Conservation (phyloP, 2,888 invertebrate species). For the Malthinus flaveolus region DNA sequence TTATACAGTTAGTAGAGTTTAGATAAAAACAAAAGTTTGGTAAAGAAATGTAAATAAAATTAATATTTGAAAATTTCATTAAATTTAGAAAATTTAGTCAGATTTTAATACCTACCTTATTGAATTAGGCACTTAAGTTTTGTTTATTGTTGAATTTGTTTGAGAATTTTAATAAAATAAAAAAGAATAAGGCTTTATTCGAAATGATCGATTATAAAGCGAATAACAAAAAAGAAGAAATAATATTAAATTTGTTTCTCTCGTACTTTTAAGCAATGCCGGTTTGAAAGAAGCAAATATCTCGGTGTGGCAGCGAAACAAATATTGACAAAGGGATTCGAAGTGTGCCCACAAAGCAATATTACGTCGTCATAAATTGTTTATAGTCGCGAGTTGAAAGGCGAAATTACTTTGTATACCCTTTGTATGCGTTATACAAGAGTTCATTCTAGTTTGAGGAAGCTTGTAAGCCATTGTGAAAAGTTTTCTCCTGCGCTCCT, state of each 20-base stretch:
- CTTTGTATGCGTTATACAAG: constrained; percentile 31
- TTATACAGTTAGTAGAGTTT: no score
- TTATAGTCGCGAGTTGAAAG: constrained; percentile 44
- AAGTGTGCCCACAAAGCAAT: constrained; percentile 44
- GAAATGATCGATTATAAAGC: not conserved
- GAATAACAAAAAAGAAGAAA: constrained; percentile 9
- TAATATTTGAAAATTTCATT: no score
- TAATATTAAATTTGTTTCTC: constrained; percentile 25
- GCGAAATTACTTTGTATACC: constrained; percentile 42
- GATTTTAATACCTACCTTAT: no score
- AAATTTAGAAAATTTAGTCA: no score
- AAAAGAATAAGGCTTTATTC: not conserved
- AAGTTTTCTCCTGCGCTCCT: constrained; percentile 22
- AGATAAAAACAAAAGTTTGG: no score
- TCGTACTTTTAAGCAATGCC: constrained; percentile 23
- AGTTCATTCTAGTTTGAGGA: constrained; percentile 30
- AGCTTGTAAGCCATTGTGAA: constrained; percentile 27
- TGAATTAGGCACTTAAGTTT: no score
- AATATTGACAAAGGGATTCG: constrained; percentile 46
- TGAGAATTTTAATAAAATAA: no score
- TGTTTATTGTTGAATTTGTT: no score
- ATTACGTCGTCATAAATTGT: constrained; percentile 45
- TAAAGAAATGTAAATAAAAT: no score
- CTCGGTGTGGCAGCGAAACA: constrained; percentile 41
- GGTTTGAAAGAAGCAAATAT: constrained; percentile 30